Conservation (phyloP, 2,888 invertebrate species). For the Limenitis camilla region DNA sequence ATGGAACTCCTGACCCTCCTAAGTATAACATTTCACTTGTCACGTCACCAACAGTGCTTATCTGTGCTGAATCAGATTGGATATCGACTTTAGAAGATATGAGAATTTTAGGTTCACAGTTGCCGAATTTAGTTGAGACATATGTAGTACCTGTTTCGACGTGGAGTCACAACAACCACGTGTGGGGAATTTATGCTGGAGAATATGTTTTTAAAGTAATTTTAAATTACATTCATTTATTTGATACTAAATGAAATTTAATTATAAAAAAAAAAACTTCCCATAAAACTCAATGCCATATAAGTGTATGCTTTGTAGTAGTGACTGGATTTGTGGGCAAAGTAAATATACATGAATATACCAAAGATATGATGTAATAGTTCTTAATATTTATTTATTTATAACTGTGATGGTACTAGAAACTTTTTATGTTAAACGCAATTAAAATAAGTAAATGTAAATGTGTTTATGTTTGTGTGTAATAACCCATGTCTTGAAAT, state of each 20-base stretch:
- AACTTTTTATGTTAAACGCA: no score
- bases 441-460: no score
- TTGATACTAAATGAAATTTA: constrained; percentile 5
- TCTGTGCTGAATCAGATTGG: constrained; percentile 73
- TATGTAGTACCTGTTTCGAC: constrained; percentile 71
- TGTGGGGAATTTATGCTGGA: constrained; percentile 49
- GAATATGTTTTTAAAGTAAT: constrained; percentile 44
- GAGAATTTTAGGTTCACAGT: constrained; percentile 58
- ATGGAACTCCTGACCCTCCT: constrained; percentile 47
- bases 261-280: neutral
- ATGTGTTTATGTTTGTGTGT: no score
- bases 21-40: constrained; percentile 49
- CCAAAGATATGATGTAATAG: no score
- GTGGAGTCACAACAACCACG: constrained; percentile 62
- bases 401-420: no score
- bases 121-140: constrained; percentile 75
- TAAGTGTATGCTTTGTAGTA: no score
- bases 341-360: no score
- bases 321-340: no score
- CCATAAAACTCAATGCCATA: no score
- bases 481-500: no score
- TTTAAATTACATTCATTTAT: constrained; percentile 37
- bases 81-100: constrained; percentile 76
- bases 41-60: constrained; percentile 51
- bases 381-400: no score